These are phyloP conservation scores for Mesorhabditis spiculigera DNA, from an alignment of 2,888 invertebrate genomes.

Conservation along the genomic window DNA sequence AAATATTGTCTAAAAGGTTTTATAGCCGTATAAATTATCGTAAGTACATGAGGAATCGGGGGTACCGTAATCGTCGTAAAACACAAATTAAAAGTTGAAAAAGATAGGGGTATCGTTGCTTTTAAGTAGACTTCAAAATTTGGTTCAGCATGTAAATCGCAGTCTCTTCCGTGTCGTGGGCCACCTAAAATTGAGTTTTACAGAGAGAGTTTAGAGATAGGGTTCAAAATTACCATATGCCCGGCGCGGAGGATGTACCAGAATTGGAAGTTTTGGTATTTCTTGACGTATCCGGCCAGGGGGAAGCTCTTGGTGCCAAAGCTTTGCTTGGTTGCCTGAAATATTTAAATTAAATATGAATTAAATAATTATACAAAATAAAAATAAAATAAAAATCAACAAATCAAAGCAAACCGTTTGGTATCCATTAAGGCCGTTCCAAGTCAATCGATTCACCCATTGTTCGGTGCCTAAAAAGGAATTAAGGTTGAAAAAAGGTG, in stretches of 20 bases:
- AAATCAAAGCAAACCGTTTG: slow-evolving; percentile 38
- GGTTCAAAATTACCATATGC: slow-evolving; percentile 66
- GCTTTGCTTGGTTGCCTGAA: slow-evolving; percentile 15
- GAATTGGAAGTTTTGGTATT: slow-evolving; percentile 70
- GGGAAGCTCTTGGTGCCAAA: slow-evolving; percentile 33
- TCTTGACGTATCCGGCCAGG: slow-evolving; percentile 41
- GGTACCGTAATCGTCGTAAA: no score
- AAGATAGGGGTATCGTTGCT: no score
- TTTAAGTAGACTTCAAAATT: no score
- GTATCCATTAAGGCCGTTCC: slow-evolving; percentile 69
- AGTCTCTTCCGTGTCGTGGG: slow-evolving; percentile 39
- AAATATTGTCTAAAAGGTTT: no score
- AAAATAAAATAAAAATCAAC: no score
- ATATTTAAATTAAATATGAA: no score
- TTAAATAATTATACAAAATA: no score
- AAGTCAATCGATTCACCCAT: slow-evolving; percentile 74
- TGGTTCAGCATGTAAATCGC: slow-evolving; percentile 27
- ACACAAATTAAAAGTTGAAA: no score
- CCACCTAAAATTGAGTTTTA: slow-evolving; percentile 22
- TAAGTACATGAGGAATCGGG: no score
- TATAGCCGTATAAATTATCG: no score
- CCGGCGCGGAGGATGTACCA: slow-evolving; percentile 78
- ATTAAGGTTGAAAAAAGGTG: no score
- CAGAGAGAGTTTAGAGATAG: slow-evolving; percentile 4
- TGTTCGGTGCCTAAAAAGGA: slow-evolving; percentile 63